Evolutionary conservation across 1,140 invertebrate species (phyloP), one percentile per base, ranked within the genome.

Genomic region (Apolygus lucorum): DNA sequence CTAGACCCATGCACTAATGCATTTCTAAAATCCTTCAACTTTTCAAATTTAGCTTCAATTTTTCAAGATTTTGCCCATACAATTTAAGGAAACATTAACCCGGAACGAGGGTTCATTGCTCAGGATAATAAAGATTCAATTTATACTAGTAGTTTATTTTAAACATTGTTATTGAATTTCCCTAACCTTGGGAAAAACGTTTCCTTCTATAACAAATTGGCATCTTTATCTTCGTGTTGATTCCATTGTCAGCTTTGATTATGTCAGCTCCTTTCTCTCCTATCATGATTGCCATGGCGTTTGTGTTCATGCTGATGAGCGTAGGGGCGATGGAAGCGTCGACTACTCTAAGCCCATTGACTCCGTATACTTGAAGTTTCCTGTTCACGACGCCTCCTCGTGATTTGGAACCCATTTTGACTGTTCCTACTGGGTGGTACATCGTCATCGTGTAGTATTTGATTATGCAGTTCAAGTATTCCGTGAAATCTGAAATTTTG

Each of bases 291-390:
- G 83, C 85, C 0, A 89, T 84, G 0, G 88, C 89, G 76, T 90
- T 90, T 0, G 88, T 90, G 71, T 91, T 90, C 1, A 85, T 89
- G 4, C 83, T 83, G 0, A 86, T 80, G 66, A 91, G 85, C 4
- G 77, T 78, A 0, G 90, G 90, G 88, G 92, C 91, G 13, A 92
- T 84, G 70, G 88, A 90, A 26, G 88, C 89, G 79, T 93, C 90
- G 0, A 87, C 82, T 0, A 92, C 88, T 72, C 90, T 81, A 14
- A 92, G 73, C 14, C 84, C 82, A 21, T 77, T 75, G 0, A 89
- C 78, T 0, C 87, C 86, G 74, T 85, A 81, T 1, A 92, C 87
- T 42, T 82, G 81, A 0, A 94, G 78, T 34, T 85, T 75, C 0
- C 85, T 78, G 77, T 91, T 85, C 0, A 89, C 84, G 1, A 90